Conservation (phyloP, 1,140 invertebrate genomes). For the Apis laboriosa region DNA sequence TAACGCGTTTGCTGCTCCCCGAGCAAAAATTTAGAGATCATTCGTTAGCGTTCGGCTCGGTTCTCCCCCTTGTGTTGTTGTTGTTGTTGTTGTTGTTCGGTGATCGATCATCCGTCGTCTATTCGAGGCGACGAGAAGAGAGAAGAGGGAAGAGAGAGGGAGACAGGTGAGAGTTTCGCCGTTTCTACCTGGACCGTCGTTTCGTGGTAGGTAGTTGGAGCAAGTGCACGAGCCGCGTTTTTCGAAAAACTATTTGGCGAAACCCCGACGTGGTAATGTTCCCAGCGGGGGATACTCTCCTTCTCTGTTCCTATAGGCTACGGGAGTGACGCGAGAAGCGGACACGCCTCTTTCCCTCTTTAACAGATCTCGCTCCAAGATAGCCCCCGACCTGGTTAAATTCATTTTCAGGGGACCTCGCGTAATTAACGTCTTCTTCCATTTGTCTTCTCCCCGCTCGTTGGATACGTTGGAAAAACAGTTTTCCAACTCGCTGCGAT, state of each 20-base stretch:
- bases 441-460: slow-evolving; percentile 50
- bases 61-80: slow-evolving; percentile 29
- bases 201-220: not conserved
- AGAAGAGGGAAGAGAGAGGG: slow-evolving; percentile 34
- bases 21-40: slow-evolving; percentile 47
- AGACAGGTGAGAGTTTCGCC: slow-evolving; percentile 57
- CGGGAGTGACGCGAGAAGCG: slow-evolving; percentile 47
- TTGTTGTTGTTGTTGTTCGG: slow-evolving; percentile 39
- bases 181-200: slow-evolving; percentile 49
- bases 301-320: not conserved
- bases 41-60: slow-evolving; percentile 44
- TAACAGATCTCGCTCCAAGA: slow-evolving; percentile 54
- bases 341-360: slow-evolving; percentile 52
- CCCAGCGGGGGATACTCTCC: slow-evolving; percentile 44
- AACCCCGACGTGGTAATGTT: slow-evolving; percentile 10
- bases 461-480: slow-evolving; percentile 31
- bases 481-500: slow-evolving; percentile 33
- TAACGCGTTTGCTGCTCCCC: not conserved
- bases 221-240: slow-evolving; percentile 56
- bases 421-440: slow-evolving; percentile 60
- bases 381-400: slow-evolving; percentile 51
- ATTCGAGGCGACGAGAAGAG: slow-evolving; percentile 4
- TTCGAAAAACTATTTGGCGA: slow-evolving; percentile 55
- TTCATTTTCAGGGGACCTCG: slow-evolving; percentile 47
- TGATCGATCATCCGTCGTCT: slow-evolving; percentile 62